Conservation (phyloP, 2,797 vertebrate species). For the Mus spretus region DNA sequence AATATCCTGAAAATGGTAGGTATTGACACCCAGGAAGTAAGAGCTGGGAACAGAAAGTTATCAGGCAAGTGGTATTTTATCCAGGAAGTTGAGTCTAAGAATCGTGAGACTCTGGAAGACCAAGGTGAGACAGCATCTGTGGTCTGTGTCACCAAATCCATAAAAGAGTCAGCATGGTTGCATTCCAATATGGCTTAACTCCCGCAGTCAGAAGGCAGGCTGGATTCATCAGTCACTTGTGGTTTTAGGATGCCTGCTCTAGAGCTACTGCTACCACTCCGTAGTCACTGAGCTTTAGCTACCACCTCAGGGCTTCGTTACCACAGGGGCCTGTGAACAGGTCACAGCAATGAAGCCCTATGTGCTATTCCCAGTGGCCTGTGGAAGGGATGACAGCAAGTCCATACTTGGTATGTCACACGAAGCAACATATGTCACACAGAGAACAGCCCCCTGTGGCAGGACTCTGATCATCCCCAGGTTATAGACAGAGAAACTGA, state of each 20-base stretch:
- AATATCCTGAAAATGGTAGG: neutral
- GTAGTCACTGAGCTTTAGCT: neutral
- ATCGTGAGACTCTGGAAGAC: neutral
- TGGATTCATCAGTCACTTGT: neutral
- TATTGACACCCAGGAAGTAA: accelerated
- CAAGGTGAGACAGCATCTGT: too few relatives aligned
- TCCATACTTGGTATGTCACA: too few relatives aligned
- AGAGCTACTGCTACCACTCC: neutral
- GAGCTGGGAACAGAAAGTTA: neutral
- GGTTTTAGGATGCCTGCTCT: neutral
- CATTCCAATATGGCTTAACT: too few relatives aligned
- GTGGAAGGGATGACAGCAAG: neutral
- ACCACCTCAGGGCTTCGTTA: neutral
- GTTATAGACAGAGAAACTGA: neutral
- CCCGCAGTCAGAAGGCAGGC: neutral
- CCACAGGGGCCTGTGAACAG: neutral
- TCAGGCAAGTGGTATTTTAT: neutral
- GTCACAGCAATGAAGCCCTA: neutral
- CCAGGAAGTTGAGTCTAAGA: neutral
- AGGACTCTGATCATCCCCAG: neutral
- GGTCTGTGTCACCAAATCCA: neutral
- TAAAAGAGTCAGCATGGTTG: neutral
- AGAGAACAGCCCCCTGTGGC: neutral
- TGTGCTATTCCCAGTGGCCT: neutral
- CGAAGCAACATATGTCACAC: accelerated